These are phyloP conservation scores for Oncorhynchus nerka DNA, from an alignment of 2,113 vertebrate genomes.

Conservation along the genomic window DNA sequence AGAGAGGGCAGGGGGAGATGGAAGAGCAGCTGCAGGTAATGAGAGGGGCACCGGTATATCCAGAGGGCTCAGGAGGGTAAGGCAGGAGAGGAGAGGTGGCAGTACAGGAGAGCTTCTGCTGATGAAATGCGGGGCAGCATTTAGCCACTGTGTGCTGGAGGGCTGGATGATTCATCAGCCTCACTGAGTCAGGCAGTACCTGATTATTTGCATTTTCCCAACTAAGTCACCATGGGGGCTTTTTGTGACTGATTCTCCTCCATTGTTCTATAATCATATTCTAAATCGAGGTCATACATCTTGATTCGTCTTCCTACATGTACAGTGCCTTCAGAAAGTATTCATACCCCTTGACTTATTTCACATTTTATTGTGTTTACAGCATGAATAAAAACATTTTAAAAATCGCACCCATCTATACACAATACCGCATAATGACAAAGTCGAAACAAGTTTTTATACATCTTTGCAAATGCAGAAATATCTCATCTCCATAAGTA, in stretches of 20 bases:
- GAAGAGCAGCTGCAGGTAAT: constrained; percentile 30
- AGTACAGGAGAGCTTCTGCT: background rate
- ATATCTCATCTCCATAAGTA: too few relatives aligned
- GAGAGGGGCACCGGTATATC: constrained; percentile 18
- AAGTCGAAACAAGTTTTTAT: too few relatives aligned
- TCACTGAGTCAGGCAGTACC: background rate
- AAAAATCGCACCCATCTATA: too few relatives aligned
- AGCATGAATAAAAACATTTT: too few relatives aligned
- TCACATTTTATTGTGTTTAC: too few relatives aligned
- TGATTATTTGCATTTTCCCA: background rate
- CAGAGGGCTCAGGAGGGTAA: constrained; percentile 29
- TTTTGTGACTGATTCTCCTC: background rate
- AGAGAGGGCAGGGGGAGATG: constrained; percentile 9
- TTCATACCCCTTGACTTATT: too few relatives aligned
- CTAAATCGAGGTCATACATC: background rate
- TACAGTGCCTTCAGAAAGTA: background rate
- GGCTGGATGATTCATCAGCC: too few relatives aligned
- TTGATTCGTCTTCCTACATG: background rate
- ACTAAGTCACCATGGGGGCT: background rate
- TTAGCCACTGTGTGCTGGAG: too few relatives aligned
- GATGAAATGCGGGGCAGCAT: too few relatives aligned
- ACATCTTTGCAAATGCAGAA: too few relatives aligned
- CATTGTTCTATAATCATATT: background rate
- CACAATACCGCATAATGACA: too few relatives aligned
- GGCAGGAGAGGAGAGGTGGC: background rate